Percentiles rank a stretch among this genome's conserved stretches.
phyloP scores from a whole-genome alignment of 2,113 vertebrate genomes.

The Vanacampus margaritifer region DNA sequence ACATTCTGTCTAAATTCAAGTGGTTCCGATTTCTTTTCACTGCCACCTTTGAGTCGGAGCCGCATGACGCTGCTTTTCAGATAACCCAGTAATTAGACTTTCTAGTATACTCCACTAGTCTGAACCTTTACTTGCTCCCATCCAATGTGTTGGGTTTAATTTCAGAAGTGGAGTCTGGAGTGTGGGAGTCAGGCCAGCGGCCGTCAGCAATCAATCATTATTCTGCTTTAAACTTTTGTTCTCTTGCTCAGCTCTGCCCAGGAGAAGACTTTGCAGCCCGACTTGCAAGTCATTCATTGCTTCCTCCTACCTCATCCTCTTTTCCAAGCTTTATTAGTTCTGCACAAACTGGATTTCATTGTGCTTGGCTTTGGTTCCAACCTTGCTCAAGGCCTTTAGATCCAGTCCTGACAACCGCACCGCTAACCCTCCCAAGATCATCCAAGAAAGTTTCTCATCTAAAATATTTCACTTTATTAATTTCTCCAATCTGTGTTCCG shows the following conservation, averaged over 20 bases:
- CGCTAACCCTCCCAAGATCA: not conserved
- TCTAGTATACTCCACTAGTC: not conserved
- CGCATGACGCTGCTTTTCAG: not conserved
- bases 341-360: not conserved
- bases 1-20: not conserved
- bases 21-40: constrained; percentile 1
- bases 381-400: not conserved
- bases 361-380: not conserved
- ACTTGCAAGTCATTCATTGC: not conserved
- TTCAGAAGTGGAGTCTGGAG: not conserved
- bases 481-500: constrained; percentile 1
- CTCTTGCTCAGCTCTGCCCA: not conserved
- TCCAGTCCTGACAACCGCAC: not conserved
- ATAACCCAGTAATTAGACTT: not conserved
- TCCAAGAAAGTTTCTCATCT: constrained; percentile 1
- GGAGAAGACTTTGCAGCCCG: not conserved
- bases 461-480: not conserved
- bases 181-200: constrained; percentile 1
- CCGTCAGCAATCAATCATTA: constrained; percentile 2
- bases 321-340: not conserved
- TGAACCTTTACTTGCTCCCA: not conserved
- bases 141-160: not conserved
- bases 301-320: not conserved
- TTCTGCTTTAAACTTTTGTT: not conserved
- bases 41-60: not conserved